Percentiles rank a stretch among this genome's conserved stretches.
Evolutionary conservation across 1,140 invertebrate genomes (phyloP).

Genomic region (Trissolcus basalis): DNA sequence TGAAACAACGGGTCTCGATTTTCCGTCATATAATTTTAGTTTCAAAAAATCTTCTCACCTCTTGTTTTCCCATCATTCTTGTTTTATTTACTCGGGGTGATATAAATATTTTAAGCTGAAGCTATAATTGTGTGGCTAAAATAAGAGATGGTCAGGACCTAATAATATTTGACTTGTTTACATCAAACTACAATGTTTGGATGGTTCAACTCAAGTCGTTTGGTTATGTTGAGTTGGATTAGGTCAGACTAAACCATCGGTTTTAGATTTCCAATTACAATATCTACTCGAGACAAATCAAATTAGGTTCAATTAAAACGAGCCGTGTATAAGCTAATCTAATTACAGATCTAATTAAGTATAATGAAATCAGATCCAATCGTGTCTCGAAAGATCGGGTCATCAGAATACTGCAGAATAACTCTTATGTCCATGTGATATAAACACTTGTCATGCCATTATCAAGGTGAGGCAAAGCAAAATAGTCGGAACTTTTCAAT

Average conservation of each 20-base stretch:
- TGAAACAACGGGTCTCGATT: too few species aligned
- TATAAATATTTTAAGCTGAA: too few species aligned
- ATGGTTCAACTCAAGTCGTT: background rate
- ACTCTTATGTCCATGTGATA: background rate
- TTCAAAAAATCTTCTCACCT: too few species aligned
- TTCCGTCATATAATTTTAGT: too few species aligned
- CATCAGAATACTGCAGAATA: background rate
- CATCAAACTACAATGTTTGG: too few species aligned
- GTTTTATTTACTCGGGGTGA: too few species aligned
- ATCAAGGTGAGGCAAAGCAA: too few species aligned
- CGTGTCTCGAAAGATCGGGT: background rate
- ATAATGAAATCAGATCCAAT: slow-evolving; percentile 22
- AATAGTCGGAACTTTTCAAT: too few species aligned
- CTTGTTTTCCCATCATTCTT: too few species aligned
- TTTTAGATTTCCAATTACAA: slow-evolving; percentile 29
- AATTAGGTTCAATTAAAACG: slow-evolving; percentile 28
- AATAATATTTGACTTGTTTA: too few species aligned
- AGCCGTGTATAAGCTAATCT: slow-evolving; percentile 18
- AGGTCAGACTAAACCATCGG: slow-evolving; percentile 7
- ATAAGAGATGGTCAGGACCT: too few species aligned
- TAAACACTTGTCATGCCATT: background rate
- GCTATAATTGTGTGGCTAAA: too few species aligned
- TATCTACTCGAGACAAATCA: slow-evolving; percentile 30
- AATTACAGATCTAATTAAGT: slow-evolving; percentile 29
- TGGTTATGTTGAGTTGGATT: background rate